Base-by-base conservation (phyloP, 2,888 invertebrate genomes). In the Cerceris ruficornis region DNA sequence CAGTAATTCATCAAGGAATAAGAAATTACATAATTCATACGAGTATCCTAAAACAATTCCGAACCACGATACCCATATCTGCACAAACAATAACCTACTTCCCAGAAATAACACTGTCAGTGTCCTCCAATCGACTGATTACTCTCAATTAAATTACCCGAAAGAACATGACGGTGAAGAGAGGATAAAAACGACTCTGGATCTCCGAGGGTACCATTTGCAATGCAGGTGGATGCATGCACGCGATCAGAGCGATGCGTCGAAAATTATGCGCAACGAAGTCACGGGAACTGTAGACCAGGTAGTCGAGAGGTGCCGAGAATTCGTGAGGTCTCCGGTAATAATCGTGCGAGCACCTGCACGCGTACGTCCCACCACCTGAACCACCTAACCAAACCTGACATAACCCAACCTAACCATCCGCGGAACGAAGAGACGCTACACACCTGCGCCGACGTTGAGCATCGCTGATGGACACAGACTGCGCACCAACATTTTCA, bases 401-500 rank as follows among this genome's bases (percentile, higher is more conserved):
- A 79, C 70, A 57, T 66, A 75, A 74, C 67, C 39, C 64, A 72
- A 76, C 69, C 75, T 74, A 28, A 28, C 28, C 28, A 28, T 28
- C 75, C 50, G 43, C 57, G 17, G 71, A 69, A 71, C 61, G 50
- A 28, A 59, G 69, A 57, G 49, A 61, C 15, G 57, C 61, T 17
- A 61, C 54, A 70, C 85, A 85, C 75, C 81, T 85, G 85, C 70
- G 54, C 65, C 42, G 14, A 62, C 71, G 43, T 52, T 72, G 58
- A 55, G 49, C 14, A 52, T 17, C 15, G n/a, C 14, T n/a, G 61
- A 49, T 9, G 41, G 15, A 28, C 15, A 41, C 42, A 5, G 41
- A 62, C 66, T 73, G 49, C 75, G 73, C n/a, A 74, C 60, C 55
- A 46, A 77, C 70, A 81, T 81, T 60, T 71, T 72, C 43, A 2